Evolutionary conservation across 2,888 invertebrate species (phyloP).

Genomic region (Chrysodeixis includens): DNA sequence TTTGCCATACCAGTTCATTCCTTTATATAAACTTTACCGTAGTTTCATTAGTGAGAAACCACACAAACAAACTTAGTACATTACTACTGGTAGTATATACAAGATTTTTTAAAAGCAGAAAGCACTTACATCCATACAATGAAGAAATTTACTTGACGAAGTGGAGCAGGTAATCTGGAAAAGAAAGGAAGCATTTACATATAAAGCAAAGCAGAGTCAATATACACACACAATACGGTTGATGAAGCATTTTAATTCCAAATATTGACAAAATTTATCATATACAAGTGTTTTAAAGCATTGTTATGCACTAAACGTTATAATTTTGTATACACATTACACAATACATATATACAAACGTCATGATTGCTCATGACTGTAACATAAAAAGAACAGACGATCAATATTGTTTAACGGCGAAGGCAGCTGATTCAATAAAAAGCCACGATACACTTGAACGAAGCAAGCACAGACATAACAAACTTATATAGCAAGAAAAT

Average conservation of each 20-base stretch:
- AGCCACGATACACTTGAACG: conserved; percentile 2
- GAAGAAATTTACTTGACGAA: conserved; percentile 57
- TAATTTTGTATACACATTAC: background rate
- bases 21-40: background rate
- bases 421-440: conserved; percentile 19
- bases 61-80: background rate
- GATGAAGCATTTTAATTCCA: conserved; percentile 22
- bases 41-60: background rate
- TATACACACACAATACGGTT: conserved; percentile 32
- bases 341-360: background rate
- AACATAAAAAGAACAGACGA: too few relatives aligned
- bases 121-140: conserved; percentile 68
- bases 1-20: background rate
- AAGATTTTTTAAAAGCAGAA: conserved; percentile 24
- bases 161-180: conserved; percentile 63
- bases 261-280: conserved; percentile 10
- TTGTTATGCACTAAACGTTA: background rate
- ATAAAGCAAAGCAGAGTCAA: conserved; percentile 49
- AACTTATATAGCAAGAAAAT: background rate
- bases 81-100: background rate
- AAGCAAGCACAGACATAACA: conserved; percentile 13
- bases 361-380: background rate
- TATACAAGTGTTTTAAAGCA: background rate
- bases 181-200: conserved; percentile 61
- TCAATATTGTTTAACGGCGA: background rate